Evolutionary conservation across 2,797 vertebrate species (phyloP), one percentile per base, ranked within the genome.

Genomic region (Neopelma chrysocephalum): DNA sequence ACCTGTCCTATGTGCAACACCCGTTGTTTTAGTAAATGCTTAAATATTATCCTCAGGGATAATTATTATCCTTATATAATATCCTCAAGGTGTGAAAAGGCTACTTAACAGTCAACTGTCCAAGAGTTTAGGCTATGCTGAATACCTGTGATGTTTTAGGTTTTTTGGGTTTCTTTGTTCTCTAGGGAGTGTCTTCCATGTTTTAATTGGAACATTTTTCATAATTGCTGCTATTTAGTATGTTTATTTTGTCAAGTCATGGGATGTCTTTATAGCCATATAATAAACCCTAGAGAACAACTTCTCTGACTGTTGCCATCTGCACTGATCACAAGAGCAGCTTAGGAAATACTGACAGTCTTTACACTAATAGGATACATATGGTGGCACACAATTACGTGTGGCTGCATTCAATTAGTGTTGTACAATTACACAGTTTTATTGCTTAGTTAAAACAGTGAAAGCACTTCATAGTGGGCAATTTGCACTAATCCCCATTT

Each of bases 391-490:
- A 96, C 97, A 97, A 95, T 98, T 98, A 97, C 58, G 92, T 96
- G 96, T 97, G 73, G 96, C 97, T 98, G 98, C 96, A 96, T 98
- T 98, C 97, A 98, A 98, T 98, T 98, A 98, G 96, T 97, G 97
- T 94, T 97, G 97, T 98, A 96, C 97, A 98, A 98, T 98, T 98
- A 98, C 96, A 89, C 96, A 94, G 96, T 97, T 98, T 98, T 98
- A 98, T 98, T 96, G 98, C 97, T 98, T 98, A 97, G 97, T 98
- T 98, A 98, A 98, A 98, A 97, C 97, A 98, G 97, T 97, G 97
- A 97, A 97, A 97, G 96, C 96, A 96, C 93, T 97, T 96, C 97
- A 91, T 97, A 95, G 96, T 78, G 71, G 97, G 94, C 96, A 97
- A 98, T 98, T 98, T 97, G 97, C 97, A 98, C 97, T 98, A 98